Evolutionary conservation across 2,797 vertebrate species (phyloP).

Genomic region (Propithecus perrieri): DNA sequence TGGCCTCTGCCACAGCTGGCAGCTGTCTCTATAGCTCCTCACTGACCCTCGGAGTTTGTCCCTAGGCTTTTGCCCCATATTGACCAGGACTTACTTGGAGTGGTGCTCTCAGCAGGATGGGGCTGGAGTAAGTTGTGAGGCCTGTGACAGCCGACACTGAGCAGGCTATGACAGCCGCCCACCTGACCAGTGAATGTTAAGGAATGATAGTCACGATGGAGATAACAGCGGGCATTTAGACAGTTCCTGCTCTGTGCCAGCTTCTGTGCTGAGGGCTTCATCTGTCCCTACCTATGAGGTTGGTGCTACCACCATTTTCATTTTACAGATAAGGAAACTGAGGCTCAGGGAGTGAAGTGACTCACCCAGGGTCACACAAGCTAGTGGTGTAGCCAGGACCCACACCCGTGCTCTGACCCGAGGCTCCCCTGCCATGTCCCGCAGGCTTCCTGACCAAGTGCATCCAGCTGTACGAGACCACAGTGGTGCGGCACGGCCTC

Average conservation of each 20-base stretch:
- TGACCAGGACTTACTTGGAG: background rate
- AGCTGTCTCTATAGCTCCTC: background rate
- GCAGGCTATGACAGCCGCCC: background rate
- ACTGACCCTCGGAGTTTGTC: background rate
- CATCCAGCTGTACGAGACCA: slow-evolving; percentile 96
- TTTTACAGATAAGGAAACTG: slow-evolving; percentile 1
- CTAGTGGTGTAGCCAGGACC: background rate
- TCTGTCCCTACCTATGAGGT: background rate
- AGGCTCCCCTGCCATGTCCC: background rate
- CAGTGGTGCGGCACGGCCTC: slow-evolving; percentile 92
- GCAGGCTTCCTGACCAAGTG: slow-evolving; percentile 94
- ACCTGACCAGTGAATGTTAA: background rate
- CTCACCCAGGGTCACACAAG: background rate
- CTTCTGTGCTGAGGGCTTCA: background rate
- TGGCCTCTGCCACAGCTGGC: background rate
- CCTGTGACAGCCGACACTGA: background rate
- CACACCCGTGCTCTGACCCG: background rate
- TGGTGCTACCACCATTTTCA: background rate
- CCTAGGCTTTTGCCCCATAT: background rate
- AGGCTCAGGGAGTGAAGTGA: background rate
- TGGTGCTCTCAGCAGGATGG: background rate
- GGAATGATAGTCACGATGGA: background rate
- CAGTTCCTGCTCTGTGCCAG: background rate
- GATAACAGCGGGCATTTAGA: background rate
- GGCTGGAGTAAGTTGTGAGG: background rate